A percentile compares a stretch with the other conserved stretches of the same genome.
These are phyloP conservation scores for Hermaeophaga mercurialis DNA, from an alignment of 2,888 invertebrate genomes.

Conservation along the genomic window DNA sequence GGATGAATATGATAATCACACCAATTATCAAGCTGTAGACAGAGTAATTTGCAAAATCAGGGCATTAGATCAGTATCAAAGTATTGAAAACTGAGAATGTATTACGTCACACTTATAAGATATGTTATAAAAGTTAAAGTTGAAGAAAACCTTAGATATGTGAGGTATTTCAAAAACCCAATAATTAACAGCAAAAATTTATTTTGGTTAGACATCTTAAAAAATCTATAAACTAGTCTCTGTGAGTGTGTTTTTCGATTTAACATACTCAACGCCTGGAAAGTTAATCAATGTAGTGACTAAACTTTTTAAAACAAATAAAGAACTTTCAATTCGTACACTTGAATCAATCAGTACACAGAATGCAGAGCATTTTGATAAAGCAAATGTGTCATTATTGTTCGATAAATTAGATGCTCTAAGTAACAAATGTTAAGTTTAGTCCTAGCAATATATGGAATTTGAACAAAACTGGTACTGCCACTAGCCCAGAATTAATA, in stretches of 20 bases:
- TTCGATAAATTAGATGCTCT: constrained; percentile 13
- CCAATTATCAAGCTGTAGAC: not conserved
- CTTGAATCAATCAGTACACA: constrained; percentile 12
- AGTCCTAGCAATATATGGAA: constrained; percentile 37
- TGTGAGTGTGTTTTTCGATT: constrained; percentile 19
- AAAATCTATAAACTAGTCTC: constrained; percentile 16
- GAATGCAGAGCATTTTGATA: constrained; percentile 4
- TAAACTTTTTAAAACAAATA: constrained; percentile 23
- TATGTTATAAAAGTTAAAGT: constrained; percentile 11
- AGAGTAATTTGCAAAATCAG: not conserved
- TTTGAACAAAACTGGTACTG: constrained; percentile 51
- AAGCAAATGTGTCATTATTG: constrained; percentile 4
- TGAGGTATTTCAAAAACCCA: not conserved
- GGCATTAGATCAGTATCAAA: constrained; percentile 3
- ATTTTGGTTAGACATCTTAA: constrained; percentile 21
- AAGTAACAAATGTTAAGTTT: constrained; percentile 2
- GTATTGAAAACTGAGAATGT: not conserved
- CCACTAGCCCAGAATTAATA: constrained; percentile 52
- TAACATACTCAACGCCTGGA: constrained; percentile 14
- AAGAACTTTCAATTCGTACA: constrained; percentile 20
- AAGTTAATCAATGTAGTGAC: constrained; percentile 16
- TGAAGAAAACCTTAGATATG: not conserved
- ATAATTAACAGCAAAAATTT: constrained; percentile 13
- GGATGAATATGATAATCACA: not conserved
- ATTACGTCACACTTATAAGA: constrained; percentile 5